Evolutionary conservation across 2,888 invertebrate genomes (phyloP), one percentile per base, ranked within the genome.

Genomic region (Temnothorax unifasciatus): DNA sequence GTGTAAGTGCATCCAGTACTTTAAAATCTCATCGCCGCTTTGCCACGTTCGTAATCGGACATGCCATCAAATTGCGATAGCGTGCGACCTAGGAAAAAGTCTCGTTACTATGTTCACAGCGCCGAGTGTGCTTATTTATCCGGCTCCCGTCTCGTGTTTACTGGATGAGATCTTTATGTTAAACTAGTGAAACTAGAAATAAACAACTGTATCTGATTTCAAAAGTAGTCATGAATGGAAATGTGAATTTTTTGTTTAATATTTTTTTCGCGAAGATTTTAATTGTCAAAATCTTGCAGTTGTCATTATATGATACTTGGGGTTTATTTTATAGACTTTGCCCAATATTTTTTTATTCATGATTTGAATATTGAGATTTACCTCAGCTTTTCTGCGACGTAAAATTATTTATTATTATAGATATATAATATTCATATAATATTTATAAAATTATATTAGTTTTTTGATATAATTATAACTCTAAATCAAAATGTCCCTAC

Each of bases 1-100:
- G 85, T 85, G 84, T 85, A 86, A 90, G 88, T 89, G 87, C 89
- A 89, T 91, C 79, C 86, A 83, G 83, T 85, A 83, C 87, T 90
- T 86, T 84, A 86, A 87, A 89, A 89, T 85, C 85, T 85, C 66
- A 74, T 59, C 79, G 71, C 9, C 79, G 71, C 73, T 71, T 59
- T 73, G 59, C 79, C 73, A 38, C 25, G 73, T 47, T 75, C 85
- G 86, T 89, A 90, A 90, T 90, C 90, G 83, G 86, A 68, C 81
- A 21, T 52, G 84, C 81, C 68, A 84, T 86, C 83, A 74, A 64
- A 76, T 76, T 52, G 76, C 73, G 63, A 50, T 50, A 52, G 50
- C 63, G 54, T 18, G 76, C 63, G 29, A 44, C 41, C 50, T 63
- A 47, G 61, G 21, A 76, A 61, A 63, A 63, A 77, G 38, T 68